phyloP scores from a whole-genome alignment of 2,797 vertebrate species.

The Enteromius viviparus region DNA sequence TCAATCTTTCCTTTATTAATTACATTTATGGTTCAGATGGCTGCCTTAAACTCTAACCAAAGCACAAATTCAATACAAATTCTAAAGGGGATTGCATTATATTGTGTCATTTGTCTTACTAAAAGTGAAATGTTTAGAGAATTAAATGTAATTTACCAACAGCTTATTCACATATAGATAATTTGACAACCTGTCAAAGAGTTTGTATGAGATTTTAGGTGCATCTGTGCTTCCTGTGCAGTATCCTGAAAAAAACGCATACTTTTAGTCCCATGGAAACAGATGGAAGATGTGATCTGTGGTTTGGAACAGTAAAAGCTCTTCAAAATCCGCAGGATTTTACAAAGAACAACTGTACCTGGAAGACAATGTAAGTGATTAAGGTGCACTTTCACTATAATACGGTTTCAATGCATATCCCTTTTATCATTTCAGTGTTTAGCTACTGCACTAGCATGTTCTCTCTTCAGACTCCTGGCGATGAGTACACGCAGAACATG shows the following conservation, averaged over 20 bases:
- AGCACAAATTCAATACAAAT: not conserved
- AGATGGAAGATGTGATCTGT: not conserved
- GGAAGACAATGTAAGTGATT: conserved; percentile 10
- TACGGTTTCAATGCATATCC: not conserved
- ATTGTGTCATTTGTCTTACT: not conserved
- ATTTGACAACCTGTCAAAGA: not conserved
- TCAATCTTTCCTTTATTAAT: not conserved
- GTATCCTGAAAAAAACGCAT: not conserved
- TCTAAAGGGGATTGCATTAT: not conserved
- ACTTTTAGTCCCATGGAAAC: not conserved
- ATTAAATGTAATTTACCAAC: not conserved
- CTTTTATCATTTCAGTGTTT: conserved; percentile 12
- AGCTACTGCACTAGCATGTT: not conserved
- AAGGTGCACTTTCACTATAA: not conserved
- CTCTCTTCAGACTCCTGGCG: conserved; percentile 7
- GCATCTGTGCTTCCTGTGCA: not conserved
- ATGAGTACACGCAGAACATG: not conserved
- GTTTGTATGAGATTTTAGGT: not conserved
- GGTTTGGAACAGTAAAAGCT: not conserved
- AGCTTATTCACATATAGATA: not conserved
- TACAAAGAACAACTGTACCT: not conserved
- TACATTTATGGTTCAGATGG: not conserved
- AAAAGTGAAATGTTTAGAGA: not conserved
- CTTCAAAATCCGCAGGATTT: not conserved
- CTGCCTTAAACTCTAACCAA: not conserved